phyloP scores from a whole-genome alignment of 2,797 vertebrate genomes.

The Mormyrops boulengeri region DNA sequence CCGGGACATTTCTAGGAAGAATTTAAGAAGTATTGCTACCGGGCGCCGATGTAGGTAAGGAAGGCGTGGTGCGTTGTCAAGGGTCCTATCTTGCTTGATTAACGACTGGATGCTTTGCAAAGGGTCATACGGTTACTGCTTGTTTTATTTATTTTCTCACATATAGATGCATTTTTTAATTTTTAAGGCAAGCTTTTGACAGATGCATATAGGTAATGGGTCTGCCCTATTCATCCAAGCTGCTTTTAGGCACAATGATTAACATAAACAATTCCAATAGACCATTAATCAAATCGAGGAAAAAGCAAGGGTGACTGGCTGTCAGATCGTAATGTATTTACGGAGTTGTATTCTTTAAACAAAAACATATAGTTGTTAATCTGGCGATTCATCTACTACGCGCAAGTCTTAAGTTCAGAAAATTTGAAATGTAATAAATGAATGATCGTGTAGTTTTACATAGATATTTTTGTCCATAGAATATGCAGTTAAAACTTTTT shows the following conservation, averaged over 20 bases:
- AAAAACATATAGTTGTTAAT: background rate
- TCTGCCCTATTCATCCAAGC: slow-evolving; percentile 10
- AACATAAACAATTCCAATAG: slow-evolving; percentile 33
- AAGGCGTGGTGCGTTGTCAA: slow-evolving; percentile 18
- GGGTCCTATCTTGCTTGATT: background rate
- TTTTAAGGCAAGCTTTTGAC: slow-evolving; percentile 7
- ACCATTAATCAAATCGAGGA: slow-evolving; percentile 38
- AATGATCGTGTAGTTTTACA: background rate
- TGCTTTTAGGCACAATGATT: slow-evolving; percentile 39
- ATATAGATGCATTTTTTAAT: background rate
- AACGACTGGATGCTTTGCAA: slow-evolving; percentile 17
- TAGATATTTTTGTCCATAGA: background rate
- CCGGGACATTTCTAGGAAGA: slow-evolving; percentile 37
- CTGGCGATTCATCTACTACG: background rate
- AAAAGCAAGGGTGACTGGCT: slow-evolving; percentile 32
- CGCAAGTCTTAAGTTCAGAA: background rate
- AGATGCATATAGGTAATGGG: slow-evolving; percentile 5
- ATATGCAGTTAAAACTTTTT: background rate
- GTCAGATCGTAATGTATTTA: slow-evolving; percentile 36
- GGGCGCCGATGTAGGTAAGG: slow-evolving; percentile 28
- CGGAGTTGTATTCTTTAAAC: background rate
- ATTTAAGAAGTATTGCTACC: slow-evolving; percentile 36
- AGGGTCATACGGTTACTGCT: slow-evolving; percentile 17
- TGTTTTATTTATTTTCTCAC: slow-evolving; percentile 11
- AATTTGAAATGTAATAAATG: background rate